phyloP scores from a whole-genome alignment of 2,888 invertebrate species.

The Volucella zonaria region DNA sequence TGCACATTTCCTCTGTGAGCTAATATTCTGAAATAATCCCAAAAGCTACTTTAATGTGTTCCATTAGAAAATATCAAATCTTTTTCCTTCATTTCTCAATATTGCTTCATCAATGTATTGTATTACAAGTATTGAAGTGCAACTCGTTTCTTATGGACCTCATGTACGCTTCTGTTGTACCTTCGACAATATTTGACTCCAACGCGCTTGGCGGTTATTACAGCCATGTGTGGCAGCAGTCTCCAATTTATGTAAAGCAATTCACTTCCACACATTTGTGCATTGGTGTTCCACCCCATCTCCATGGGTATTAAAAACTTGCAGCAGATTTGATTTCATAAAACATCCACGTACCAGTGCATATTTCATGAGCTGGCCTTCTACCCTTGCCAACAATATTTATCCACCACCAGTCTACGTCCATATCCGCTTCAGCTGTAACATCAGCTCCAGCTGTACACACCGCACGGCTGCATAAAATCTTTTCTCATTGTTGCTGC shows the following conservation, averaged over 20 bases:
- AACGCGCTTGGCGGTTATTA: constrained; percentile 29
- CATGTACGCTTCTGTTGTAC: background rate
- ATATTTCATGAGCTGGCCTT: constrained; percentile 66
- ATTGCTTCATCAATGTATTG: too few relatives aligned
- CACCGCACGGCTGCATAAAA: constrained; percentile 53
- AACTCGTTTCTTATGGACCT: background rate
- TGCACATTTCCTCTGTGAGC: too few relatives aligned
- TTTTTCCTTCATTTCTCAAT: too few relatives aligned
- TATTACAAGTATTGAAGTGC: too few relatives aligned
- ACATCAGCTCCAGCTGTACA: constrained; percentile 1
- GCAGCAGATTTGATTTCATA: constrained; percentile 68
- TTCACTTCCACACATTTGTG: constrained; percentile 10
- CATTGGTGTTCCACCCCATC: background rate
- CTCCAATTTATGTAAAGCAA: constrained; percentile 16
- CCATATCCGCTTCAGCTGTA: constrained; percentile 23
- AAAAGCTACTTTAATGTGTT: too few relatives aligned
- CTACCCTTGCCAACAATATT: constrained; percentile 2
- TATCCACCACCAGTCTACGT: constrained; percentile 13
- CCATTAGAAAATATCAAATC: too few relatives aligned
- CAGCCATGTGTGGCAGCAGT: constrained; percentile 27
- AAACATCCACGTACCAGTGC: constrained; percentile 71
- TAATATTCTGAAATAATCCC: too few relatives aligned
- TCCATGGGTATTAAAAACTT: constrained; percentile 51
- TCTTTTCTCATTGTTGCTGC: constrained; percentile 62
- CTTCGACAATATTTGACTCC: constrained; percentile 33